Percentiles rank a stretch among this genome's conserved stretches.
Evolutionary conservation across 2,888 invertebrate genomes (phyloP).

Genomic region (Erebia aethiops): DNA sequence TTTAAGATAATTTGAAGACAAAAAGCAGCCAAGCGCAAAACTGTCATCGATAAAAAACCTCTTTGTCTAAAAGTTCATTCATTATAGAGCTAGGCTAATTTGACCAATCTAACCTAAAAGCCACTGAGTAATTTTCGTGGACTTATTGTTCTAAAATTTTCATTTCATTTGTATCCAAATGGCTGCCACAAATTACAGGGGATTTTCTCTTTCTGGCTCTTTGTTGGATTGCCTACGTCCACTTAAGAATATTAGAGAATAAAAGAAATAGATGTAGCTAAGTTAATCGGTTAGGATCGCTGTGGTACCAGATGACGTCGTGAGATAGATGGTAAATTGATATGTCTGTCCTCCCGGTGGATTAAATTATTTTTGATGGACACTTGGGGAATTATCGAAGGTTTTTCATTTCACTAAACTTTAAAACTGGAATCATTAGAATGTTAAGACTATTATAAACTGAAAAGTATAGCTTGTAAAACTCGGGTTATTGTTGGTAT

Average conservation of each 20-base stretch:
- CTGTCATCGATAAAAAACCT: not conserved
- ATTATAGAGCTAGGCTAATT: conserved; percentile 27
- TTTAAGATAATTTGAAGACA: not conserved
- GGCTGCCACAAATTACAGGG: conserved; percentile 72
- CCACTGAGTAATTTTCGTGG: conserved; percentile 28
- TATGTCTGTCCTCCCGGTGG: not conserved
- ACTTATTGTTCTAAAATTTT: conserved; percentile 66
- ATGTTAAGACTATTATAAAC: too few species aligned
- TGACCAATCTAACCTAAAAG: conserved; percentile 31
- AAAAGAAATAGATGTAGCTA: conserved; percentile 60
- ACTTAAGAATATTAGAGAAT: conserved; percentile 76
- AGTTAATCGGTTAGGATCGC: conserved; percentile 53
- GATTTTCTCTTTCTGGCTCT: conserved; percentile 67
- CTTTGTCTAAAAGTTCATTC: conserved; percentile 2
- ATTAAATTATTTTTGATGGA: conserved; percentile 11
- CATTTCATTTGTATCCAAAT: conserved; percentile 73
- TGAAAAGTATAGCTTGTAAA: too few species aligned
- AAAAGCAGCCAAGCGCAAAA: not conserved
- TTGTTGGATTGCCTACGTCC: conserved; percentile 76
- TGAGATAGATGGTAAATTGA: conserved; percentile 25
- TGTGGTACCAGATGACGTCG: conserved; percentile 23
- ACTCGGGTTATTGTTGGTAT: too few species aligned
- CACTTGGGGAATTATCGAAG: not conserved
- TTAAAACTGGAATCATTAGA: not conserved
- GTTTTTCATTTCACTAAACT: not conserved